These are phyloP conservation scores for Pelusios castaneus DNA, from an alignment of 2,113 vertebrate genomes.

Conservation along the genomic window DNA sequence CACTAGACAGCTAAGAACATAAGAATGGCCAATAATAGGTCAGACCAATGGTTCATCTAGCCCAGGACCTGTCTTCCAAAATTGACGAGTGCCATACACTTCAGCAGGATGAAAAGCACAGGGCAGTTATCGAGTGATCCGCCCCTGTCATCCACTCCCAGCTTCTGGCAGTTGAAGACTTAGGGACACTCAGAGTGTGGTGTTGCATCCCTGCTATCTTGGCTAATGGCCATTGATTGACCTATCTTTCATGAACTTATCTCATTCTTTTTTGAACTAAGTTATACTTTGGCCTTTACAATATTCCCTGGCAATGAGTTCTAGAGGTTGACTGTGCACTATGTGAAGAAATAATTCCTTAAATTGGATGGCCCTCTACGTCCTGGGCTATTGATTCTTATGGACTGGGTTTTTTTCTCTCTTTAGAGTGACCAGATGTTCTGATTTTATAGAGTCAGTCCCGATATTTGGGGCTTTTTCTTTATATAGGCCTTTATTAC, in stretches of 20 bases:
- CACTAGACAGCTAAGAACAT: not conserved
- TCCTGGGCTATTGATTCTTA: no score
- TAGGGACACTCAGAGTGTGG: not conserved
- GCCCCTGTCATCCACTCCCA: not conserved
- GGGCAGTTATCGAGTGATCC: not conserved
- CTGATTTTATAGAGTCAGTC: no score
- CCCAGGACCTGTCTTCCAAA: not conserved
- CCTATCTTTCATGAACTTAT: not conserved
- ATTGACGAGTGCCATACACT: not conserved
- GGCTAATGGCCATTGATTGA: not conserved
- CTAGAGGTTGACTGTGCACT: no score
- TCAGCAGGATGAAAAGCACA: not conserved
- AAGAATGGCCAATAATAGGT: not conserved
- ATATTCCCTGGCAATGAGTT: no score
- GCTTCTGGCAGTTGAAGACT: not conserved
- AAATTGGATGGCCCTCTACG: no score
- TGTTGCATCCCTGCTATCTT: not conserved
- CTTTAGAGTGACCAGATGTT: no score
- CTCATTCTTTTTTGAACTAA: not conserved
- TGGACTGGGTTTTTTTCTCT: no score
- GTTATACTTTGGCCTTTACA: no score
- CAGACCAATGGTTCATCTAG: not conserved
- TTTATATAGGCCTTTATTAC: no score
- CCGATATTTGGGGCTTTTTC: no score
- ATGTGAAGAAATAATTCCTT: no score